phyloP scores from a whole-genome alignment of 2,797 vertebrate genomes.

The Natrix natrix region DNA sequence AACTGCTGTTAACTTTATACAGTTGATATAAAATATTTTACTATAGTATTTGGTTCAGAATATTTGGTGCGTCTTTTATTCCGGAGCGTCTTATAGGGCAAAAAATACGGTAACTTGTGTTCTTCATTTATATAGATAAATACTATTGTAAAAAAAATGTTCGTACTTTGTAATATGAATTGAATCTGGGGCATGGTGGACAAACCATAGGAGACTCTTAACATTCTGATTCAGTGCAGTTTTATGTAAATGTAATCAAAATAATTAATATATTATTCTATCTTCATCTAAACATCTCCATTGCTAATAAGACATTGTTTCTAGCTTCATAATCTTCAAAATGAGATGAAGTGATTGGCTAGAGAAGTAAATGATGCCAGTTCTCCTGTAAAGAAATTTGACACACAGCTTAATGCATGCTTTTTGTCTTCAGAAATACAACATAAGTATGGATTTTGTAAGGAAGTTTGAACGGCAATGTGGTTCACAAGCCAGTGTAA shows the following conservation, averaged over 20 bases:
- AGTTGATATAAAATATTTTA: too few relatives aligned
- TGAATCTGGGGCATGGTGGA: background rate
- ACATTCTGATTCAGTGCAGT: background rate
- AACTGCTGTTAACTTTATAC: too few relatives aligned
- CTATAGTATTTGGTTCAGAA: too few relatives aligned
- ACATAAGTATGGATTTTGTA: slow-evolving; percentile 88
- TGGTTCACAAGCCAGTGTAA: slow-evolving; percentile 94
- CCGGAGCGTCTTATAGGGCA: too few relatives aligned
- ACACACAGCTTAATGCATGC: background rate
- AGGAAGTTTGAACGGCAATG: slow-evolving; percentile 90
- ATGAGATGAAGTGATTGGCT: background rate
- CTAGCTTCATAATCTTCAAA: background rate
- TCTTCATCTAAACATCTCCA: background rate
- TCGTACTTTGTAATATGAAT: background rate
- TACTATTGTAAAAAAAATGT: background rate
- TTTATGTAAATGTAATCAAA: background rate
- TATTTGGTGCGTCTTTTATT: too few relatives aligned
- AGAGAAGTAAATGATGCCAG: background rate
- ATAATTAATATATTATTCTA: background rate
- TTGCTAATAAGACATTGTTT: background rate
- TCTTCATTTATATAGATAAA: background rate
- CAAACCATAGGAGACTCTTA: background rate
- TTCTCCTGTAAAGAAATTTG: background rate
- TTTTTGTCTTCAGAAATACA: slow-evolving; percentile 81
- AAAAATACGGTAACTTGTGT: too few relatives aligned